A percentile compares a stretch with the other conserved stretches of the same genome.
These are phyloP conservation scores for Philypnodon macrostomus DNA, from an alignment of 2,797 vertebrate species.

Conservation along the genomic window DNA sequence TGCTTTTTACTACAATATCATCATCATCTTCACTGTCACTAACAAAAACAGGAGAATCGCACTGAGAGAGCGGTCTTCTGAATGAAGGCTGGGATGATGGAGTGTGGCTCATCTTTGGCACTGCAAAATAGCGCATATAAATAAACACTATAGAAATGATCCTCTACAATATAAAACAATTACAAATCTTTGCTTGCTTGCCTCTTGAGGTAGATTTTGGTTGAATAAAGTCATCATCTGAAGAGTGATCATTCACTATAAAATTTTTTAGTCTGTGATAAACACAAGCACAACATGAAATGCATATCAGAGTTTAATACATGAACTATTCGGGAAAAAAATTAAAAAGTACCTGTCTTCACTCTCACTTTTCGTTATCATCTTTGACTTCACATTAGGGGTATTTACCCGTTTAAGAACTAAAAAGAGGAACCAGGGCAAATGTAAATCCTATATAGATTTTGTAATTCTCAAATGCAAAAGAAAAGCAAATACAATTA, in stretches of 20 bases:
- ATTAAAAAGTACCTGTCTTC: slow-evolving; percentile 63
- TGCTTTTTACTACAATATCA: slow-evolving; percentile 69
- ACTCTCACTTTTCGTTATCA: slow-evolving; percentile 35
- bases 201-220: slow-evolving; percentile 64
- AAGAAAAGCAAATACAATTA: slow-evolving; percentile 9
- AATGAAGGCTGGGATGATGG: slow-evolving; percentile 29
- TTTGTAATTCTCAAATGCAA: not conserved
- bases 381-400: slow-evolving; percentile 50
- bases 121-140: slow-evolving; percentile 31
- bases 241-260: slow-evolving; percentile 68
- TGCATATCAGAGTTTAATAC: not conserved
- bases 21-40: slow-evolving; percentile 77
- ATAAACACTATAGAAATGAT: not conserved
- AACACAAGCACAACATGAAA: slow-evolving; percentile 3
- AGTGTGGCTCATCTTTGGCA: slow-evolving; percentile 45
- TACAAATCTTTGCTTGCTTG: no score
- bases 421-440: slow-evolving; percentile 39
- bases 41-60: slow-evolving; percentile 70
- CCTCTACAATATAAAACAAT: not conserved
- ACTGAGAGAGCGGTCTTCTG: slow-evolving; percentile 48
- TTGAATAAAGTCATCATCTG: slow-evolving; percentile 76
- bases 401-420: slow-evolving; percentile 76
- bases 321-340: not conserved
- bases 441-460: not conserved
- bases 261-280: slow-evolving; percentile 70